Conservation (phyloP, 92 coral and sea anemone species). For the Epizoanthus scotinus region DNA sequence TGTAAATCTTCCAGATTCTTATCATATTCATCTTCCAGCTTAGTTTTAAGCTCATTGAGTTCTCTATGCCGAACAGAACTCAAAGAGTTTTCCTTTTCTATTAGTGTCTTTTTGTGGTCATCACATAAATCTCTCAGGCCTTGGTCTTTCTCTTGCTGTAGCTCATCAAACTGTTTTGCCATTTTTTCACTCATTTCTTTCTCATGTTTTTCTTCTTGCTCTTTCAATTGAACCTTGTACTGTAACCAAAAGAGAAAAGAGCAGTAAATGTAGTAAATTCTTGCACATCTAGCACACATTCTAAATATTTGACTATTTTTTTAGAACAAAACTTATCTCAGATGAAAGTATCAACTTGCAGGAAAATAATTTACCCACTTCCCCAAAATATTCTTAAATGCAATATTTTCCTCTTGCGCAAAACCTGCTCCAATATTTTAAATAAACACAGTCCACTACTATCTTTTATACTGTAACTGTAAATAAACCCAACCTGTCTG, state of each 20-base stretch:
- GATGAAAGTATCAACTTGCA: too few relatives aligned
- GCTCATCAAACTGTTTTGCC: conserved; percentile 47
- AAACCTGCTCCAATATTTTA: too few relatives aligned
- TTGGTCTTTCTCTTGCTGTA: conserved; percentile 48
- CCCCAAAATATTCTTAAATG: too few relatives aligned
- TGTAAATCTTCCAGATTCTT: conserved; percentile 72
- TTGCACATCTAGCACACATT: too few relatives aligned
- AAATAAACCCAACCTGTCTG: too few relatives aligned
- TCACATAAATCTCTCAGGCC: conserved; percentile 52
- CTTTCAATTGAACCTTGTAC: conserved; percentile 56
- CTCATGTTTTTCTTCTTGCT: conserved; percentile 71
- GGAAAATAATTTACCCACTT: too few relatives aligned
- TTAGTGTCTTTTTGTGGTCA: conserved; percentile 42
- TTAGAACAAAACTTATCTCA: too few relatives aligned
- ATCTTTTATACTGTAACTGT: too few relatives aligned
- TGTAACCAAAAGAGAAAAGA: neutral
- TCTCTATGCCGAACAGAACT: conserved; percentile 44
- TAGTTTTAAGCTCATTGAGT: conserved; percentile 58
- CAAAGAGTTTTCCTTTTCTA: conserved; percentile 41
- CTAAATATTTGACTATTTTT: too few relatives aligned
- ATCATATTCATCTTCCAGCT: conserved; percentile 67
- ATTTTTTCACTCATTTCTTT: conserved; percentile 72
- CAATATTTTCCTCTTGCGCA: neutral
- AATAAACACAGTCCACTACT: too few relatives aligned
- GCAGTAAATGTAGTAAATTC: too few relatives aligned